Percentiles rank a stretch among this genome's conserved stretches.
Conservation (phyloP, 2,797 vertebrate species). For the Channallabes apus region DNA sequence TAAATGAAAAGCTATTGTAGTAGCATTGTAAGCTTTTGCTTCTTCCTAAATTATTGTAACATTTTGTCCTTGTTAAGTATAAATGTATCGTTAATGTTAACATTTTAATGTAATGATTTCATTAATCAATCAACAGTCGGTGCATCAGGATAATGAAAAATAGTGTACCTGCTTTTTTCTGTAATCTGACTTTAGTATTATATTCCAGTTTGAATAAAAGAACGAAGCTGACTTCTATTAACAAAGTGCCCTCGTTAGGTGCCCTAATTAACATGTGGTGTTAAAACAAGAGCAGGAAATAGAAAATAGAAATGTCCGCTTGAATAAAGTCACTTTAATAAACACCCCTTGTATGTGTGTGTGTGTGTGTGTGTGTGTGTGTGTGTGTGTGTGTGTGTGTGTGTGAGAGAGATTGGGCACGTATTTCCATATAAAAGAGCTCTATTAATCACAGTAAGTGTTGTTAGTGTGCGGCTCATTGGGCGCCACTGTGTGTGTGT, state of each 20-base stretch:
- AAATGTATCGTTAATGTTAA: not conserved
- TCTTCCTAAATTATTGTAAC: not conserved
- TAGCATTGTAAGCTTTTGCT: not conserved
- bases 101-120: not conserved
- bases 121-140: not conserved
- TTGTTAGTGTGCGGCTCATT: slow-evolving; percentile 79
- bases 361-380: slow-evolving; percentile 15
- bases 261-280: slow-evolving; percentile 86
- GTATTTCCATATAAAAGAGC: slow-evolving; percentile 76
- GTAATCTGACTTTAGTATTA: not conserved
- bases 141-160: not conserved
- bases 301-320: slow-evolving; percentile 79
- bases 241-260: slow-evolving; percentile 65
- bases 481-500: slow-evolving; percentile 88
- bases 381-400: slow-evolving; percentile 83
- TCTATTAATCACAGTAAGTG: slow-evolving; percentile 95
- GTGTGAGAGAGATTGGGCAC: slow-evolving; percentile 70
- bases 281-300: slow-evolving; percentile 82
- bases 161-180: not conserved
- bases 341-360: no score
- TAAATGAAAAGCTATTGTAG: not conserved
- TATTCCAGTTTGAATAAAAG: not conserved
- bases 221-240: not conserved
- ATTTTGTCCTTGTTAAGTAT: not conserved
- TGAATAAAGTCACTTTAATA: slow-evolving; percentile 16